phyloP scores from a whole-genome alignment of 2,888 invertebrate species.

The Auanema sp. region DNA sequence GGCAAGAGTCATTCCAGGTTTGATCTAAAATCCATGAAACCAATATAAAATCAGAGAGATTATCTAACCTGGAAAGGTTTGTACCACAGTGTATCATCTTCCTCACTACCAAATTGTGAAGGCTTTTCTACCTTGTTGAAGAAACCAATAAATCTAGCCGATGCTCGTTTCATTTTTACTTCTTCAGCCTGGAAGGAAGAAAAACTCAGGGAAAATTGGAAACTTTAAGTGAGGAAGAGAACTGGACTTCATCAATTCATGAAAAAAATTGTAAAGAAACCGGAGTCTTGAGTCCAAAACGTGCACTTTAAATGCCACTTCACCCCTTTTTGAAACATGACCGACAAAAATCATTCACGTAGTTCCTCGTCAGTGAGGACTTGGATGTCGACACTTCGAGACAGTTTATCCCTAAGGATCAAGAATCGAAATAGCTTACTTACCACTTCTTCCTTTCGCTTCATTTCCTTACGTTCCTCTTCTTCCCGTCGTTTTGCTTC shows the following conservation, averaged over 20 bases:
- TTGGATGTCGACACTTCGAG: background rate
- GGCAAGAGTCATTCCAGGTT: constrained; percentile 51
- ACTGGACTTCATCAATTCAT: no score
- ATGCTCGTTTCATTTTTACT: constrained; percentile 39
- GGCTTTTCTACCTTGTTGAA: constrained; percentile 48
- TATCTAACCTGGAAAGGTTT: constrained; percentile 17
- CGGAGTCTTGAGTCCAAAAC: no score
- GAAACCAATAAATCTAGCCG: constrained; percentile 40
- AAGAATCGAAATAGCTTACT: background rate
- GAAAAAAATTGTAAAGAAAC: no score
- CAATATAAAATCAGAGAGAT: background rate
- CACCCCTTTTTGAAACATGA: constrained; percentile 20
- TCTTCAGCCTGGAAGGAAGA: constrained; percentile 30
- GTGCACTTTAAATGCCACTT: constrained; percentile 10
- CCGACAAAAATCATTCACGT: background rate
- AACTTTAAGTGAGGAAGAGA: no score
- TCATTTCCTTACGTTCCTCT: constrained; percentile 31
- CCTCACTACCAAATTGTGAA: background rate
- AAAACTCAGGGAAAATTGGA: background rate
- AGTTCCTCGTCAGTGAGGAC: background rate
- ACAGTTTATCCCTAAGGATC: background rate
- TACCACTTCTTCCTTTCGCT: constrained; percentile 41
- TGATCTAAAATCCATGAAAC: constrained; percentile 44
- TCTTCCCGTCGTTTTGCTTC: constrained; percentile 30
- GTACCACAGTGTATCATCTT: constrained; percentile 10